Percentiles rank a stretch among this genome's conserved stretches.
Evolutionary conservation across 2,797 vertebrate species (phyloP).

Genomic region (Sternarchorhynchus goeldii): DNA sequence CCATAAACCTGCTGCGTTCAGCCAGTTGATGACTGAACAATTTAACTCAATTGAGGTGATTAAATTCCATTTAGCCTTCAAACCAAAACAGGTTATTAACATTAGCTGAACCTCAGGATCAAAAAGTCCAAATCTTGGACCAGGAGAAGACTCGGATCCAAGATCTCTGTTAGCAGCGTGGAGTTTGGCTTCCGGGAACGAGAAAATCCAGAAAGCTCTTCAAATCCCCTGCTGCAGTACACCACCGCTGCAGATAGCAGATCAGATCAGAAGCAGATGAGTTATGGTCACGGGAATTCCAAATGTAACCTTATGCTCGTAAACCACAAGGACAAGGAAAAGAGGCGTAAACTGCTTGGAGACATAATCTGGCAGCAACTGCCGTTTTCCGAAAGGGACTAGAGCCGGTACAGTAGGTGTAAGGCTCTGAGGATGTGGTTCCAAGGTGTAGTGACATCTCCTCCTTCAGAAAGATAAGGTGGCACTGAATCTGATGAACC

Average conservation of each 20-base stretch:
- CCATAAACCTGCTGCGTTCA: background rate
- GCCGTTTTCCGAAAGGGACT: slow-evolving; percentile 45
- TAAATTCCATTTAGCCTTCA: background rate
- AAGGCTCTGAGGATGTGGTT: slow-evolving; percentile 22
- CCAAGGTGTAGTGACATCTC: slow-evolving; percentile 43
- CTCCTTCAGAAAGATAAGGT: slow-evolving; percentile 41
- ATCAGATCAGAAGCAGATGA: slow-evolving; percentile 52
- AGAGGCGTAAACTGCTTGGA: slow-evolving; percentile 39
- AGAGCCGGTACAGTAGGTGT: slow-evolving; percentile 26
- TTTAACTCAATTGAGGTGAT: background rate
- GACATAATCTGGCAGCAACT: slow-evolving; percentile 47
- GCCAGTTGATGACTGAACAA: slow-evolving; percentile 14
- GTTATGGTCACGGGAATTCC: slow-evolving; percentile 22
- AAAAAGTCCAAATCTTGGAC: slow-evolving; percentile 18
- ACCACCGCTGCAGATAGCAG: slow-evolving; percentile 36
- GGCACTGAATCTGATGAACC: slow-evolving; percentile 38
- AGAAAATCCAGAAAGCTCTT: slow-evolving; percentile 35
- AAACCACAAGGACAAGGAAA: slow-evolving; percentile 51
- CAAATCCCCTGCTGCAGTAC: background rate
- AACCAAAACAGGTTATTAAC: slow-evolving; percentile 5
- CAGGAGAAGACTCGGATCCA: background rate
- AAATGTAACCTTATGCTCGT: slow-evolving; percentile 31
- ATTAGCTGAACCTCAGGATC: slow-evolving; percentile 3
- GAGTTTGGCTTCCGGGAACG: slow-evolving; percentile 40
- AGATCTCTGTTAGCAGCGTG: slow-evolving; percentile 15